Evolutionary conservation across 1,140 invertebrate genomes (phyloP).

Genomic region (Drosophila tsacasi): DNA sequence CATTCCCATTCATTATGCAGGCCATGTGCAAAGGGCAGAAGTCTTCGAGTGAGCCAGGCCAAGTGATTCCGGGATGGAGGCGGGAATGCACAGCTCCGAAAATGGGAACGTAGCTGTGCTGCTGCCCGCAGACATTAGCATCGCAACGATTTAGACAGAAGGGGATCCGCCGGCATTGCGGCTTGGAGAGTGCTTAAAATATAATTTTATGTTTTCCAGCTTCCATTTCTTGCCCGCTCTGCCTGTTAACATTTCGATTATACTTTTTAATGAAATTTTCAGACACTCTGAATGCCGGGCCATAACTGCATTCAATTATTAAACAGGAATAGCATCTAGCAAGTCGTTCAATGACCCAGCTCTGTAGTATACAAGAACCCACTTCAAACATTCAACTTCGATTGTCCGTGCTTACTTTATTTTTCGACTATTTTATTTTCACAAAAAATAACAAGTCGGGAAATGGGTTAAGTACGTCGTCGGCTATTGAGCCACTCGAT

Average conservation of each 20-base stretch:
- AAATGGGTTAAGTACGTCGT: slow-evolving; percentile 70
- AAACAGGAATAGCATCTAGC: slow-evolving; percentile 40
- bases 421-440: slow-evolving; percentile 19
- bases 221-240: slow-evolving; percentile 8
- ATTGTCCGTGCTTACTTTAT: slow-evolving; percentile 23
- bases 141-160: slow-evolving; percentile 57
- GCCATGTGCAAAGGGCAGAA: slow-evolving; percentile 73
- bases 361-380: slow-evolving; percentile 5
- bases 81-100: slow-evolving; percentile 25
- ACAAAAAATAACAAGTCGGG: slow-evolving; percentile 3
- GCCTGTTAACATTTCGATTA: slow-evolving; percentile 73
- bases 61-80: slow-evolving; percentile 35
- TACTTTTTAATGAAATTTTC: slow-evolving; percentile 80
- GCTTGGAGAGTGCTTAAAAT: slow-evolving; percentile 56
- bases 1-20: slow-evolving; percentile 75
- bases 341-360: slow-evolving; percentile 44
- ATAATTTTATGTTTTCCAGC: slow-evolving; percentile 51
- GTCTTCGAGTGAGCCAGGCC: slow-evolving; percentile 61
- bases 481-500: slow-evolving; percentile 39
- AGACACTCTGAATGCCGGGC: slow-evolving; percentile 61
- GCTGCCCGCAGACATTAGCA: slow-evolving; percentile 65
- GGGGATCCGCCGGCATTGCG: slow-evolving; percentile 7
- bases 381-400: slow-evolving; percentile 45
- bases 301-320: slow-evolving; percentile 81
- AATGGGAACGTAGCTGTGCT: slow-evolving; percentile 18